These are phyloP conservation scores for Diachasmimorpha longicaudata DNA, from an alignment of 1,140 invertebrate species.

Conservation along the genomic window DNA sequence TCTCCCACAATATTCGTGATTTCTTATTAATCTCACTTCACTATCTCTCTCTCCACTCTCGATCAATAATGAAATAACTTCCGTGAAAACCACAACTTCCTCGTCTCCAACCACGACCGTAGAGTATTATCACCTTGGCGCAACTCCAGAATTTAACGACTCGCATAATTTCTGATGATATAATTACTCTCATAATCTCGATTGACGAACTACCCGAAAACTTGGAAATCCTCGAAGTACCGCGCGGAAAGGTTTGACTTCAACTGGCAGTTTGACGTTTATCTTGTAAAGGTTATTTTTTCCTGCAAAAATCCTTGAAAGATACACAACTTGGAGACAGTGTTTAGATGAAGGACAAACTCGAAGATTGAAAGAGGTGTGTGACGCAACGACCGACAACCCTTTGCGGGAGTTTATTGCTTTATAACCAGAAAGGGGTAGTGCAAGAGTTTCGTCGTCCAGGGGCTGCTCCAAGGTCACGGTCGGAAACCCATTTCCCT, in stretches of 20 bases:
- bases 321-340: not conserved
- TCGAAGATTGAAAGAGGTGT: not conserved
- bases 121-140: not conserved
- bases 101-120: not conserved
- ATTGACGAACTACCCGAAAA: not conserved
- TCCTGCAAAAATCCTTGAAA: not conserved
- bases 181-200: not conserved
- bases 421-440: constrained; percentile 10
- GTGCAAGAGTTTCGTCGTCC: not conserved
- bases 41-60: no score
- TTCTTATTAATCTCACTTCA: no score
- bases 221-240: not conserved
- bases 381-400: not conserved
- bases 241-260: not conserved
- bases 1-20: no score
- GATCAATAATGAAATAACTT: not conserved
- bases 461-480: not conserved
- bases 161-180: not conserved
- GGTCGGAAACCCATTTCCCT: not conserved
- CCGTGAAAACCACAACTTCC: not conserved
- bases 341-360: constrained; percentile 7
- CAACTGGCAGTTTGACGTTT: not conserved
- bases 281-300: not conserved
- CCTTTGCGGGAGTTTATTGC: constrained; percentile 10
- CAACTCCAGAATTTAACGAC: not conserved